Evolutionary conservation across 2,888 invertebrate genomes (phyloP), one percentile per base, ranked within the genome.

Genomic region (Tetramorium bicarinatum): DNA sequence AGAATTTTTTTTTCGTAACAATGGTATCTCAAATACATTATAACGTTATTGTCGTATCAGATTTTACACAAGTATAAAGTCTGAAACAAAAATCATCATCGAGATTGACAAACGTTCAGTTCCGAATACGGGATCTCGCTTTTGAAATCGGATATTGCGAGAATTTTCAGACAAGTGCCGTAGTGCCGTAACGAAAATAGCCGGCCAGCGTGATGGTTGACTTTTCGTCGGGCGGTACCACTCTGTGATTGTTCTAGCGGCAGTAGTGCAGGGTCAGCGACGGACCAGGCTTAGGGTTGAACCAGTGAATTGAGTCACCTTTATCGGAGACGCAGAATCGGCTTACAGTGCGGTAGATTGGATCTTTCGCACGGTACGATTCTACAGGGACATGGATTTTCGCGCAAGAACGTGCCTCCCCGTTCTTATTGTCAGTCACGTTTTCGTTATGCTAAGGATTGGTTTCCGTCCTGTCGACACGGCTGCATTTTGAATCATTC

Each of bases 281-380:
- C 66, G 66, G 66, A 83, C 79, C 86, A 77, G 85, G 80, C 82
- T 83, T 82, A 79, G 61, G 74, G 56, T 76, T 75, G 85, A 80
- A 85, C 72, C 88, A 77, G 82, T 83, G 82, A 81, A 90, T 88
- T 87, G 80, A 86, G 85, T 84, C 85, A 83, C 72, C 87, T 88
- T 86, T 88, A 76, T 85, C 64, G 80, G 56, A 77, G 49, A 59
- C 44, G 71, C 75, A 34, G 61, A 67, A 66, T 67, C 59, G 47
- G 77, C 74, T 72, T 72, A 79, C 64, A 29, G 56, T 29, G 66
- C 66, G 81, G 64, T 56, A 72, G 66, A 67, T 67, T 80, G 83
- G 83, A 87, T 89, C 75, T 84, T 77, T 84, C 86, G 81, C 85
- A 69, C 85, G 59, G 47, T 47, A 52, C 61, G 82, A 62, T 82